Base-by-base conservation (phyloP, 2,797 vertebrate species). In the Poeciliopsis paucimaculata region DNA sequence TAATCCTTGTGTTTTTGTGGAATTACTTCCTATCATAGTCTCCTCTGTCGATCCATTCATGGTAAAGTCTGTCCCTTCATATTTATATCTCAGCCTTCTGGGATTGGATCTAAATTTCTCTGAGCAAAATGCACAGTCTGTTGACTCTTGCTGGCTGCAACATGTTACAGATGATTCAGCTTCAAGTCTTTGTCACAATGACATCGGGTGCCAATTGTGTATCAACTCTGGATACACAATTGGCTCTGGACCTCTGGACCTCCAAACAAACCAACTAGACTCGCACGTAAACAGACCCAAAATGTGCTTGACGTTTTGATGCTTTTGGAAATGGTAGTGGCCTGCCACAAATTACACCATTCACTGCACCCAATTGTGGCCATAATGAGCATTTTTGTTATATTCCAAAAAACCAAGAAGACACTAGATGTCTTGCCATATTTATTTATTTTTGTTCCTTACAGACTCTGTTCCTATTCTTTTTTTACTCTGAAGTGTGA, bases 341-440 rank as follows among this genome's bases (percentile, higher is more conserved):
- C 73, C 88, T 86, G 88, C 86, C 79, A 92, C 86, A 89, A 93
- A 94, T 93, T 93, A 92, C 84, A 85, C 89, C 88, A 77, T 89
- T 86, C 81, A 82, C 88, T 86, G 36, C 87, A 84, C 62, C 79
- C 77, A 62, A 47, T 86, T 82, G 84, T 82, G 84, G 80, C 78
- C 83, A 86, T 92, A 90, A 94, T 93, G 89, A 94, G 89, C 91
- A 93, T 89, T 87, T 80, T 84, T 84, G 89, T 91, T 91, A 80
- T 80, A 81, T 92, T 89, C 88, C 73, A 80, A 88, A 87, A 79
- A 86, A 76, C 79, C 87, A 64, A 74, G 80, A 74, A 86, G 82
- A 89, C 15, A 68, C 76, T 73, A 64, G 76, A 7, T 80, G 77
- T 83, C 75, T 81, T 77, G 2, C 90, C 84, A 84, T 92, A 80